phyloP scores from a whole-genome alignment of 2,797 vertebrate species.

The Caiman crocodilus region DNA sequence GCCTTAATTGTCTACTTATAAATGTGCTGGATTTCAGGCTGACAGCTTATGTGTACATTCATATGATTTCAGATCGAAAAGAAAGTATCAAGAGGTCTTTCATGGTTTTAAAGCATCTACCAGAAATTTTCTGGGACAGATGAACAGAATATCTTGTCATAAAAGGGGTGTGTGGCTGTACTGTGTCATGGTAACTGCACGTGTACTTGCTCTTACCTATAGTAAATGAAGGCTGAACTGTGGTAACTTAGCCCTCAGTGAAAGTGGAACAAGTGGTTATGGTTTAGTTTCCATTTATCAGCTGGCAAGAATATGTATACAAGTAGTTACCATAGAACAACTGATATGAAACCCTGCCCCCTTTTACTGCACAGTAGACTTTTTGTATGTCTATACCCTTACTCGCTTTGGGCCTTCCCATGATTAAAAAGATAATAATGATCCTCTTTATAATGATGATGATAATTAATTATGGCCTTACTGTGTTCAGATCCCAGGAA shows the following conservation, averaged over 20 bases:
- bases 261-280: no score
- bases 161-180: no score
- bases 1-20: background rate
- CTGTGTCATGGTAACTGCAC: no score
- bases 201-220: no score
- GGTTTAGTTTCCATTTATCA: no score
- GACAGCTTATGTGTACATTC: background rate
- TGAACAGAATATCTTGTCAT: background rate
- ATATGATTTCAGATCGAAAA: background rate
- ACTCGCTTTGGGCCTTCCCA: background rate
- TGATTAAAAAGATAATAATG: background rate
- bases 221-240: no score
- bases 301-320: background rate
- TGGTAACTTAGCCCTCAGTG: no score
- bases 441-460: background rate
- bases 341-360: no score
- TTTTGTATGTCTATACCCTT: background rate
- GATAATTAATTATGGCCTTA: background rate
- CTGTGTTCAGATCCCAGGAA: background rate
- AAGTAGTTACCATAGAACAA: background rate
- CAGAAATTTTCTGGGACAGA: background rate
- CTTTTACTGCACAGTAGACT: no score
- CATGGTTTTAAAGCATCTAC: background rate
- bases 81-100: background rate
- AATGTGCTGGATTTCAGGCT: background rate